Percentiles rank a stretch among this genome's conserved stretches.
Evolutionary conservation across 1,140 invertebrate species (phyloP).

Genomic region (Aradophagus sp.): DNA sequence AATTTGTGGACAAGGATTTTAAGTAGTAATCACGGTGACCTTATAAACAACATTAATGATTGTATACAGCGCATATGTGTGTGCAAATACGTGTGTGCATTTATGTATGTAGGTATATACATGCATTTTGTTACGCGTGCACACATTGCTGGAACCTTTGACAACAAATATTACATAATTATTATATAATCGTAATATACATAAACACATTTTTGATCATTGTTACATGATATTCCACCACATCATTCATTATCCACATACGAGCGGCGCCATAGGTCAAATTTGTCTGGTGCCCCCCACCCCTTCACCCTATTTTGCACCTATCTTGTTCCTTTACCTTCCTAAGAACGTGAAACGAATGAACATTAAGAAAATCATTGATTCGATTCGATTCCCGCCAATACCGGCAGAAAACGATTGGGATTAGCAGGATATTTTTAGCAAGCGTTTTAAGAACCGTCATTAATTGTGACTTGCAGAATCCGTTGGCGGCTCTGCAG

Average conservation of each 20-base stretch:
- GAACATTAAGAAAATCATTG: too few species aligned
- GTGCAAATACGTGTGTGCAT: slow-evolving; percentile 50
- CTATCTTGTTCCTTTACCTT: slow-evolving; percentile 44
- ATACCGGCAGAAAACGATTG: too few species aligned
- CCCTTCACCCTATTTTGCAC: slow-evolving; percentile 37
- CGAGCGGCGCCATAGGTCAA: slow-evolving; percentile 3
- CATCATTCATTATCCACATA: slow-evolving; percentile 40
- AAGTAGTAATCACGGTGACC: slow-evolving; percentile 53
- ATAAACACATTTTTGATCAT: slow-evolving; percentile 60
- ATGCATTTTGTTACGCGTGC: slow-evolving; percentile 51
- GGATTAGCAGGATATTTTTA: too few species aligned
- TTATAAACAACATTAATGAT: slow-evolving; percentile 52
- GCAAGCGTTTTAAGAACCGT: too few species aligned
- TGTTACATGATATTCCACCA: slow-evolving; percentile 57
- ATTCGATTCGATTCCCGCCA: too few species aligned
- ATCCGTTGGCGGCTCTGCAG: too few species aligned
- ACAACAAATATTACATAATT: slow-evolving; percentile 53
- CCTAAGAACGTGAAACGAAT: slow-evolving; percentile 22
- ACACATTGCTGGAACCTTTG: slow-evolving; percentile 48
- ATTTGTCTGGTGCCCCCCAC: too few species aligned
- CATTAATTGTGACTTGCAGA: too few species aligned
- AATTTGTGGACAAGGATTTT: slow-evolving; percentile 43
- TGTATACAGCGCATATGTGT: slow-evolving; percentile 58
- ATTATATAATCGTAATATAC: slow-evolving; percentile 61
- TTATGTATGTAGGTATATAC: slow-evolving; percentile 60